A percentile compares a stretch with the other conserved stretches of the same genome.
Evolutionary conservation across 2,113 vertebrate species (phyloP).

Genomic region (Halichoeres trimaculatus): DNA sequence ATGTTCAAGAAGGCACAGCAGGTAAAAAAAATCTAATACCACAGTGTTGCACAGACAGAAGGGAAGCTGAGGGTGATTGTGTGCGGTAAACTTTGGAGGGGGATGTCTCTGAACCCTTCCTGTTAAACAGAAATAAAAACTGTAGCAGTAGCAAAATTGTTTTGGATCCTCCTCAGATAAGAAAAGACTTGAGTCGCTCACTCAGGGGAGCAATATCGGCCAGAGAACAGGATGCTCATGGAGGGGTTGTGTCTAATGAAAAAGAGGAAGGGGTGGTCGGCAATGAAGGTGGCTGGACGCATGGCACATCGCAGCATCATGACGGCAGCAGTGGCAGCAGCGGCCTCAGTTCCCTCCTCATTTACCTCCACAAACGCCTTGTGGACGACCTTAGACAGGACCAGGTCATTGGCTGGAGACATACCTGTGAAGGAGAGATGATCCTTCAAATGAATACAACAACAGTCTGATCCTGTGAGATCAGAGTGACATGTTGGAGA

Average conservation of each 20-base stretch:
- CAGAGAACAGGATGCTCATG: slow-evolving; percentile 85
- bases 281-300: slow-evolving; percentile 77
- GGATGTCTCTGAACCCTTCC: background rate
- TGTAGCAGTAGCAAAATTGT: no score
- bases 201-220: slow-evolving; percentile 85
- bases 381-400: slow-evolving; percentile 88
- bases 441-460: no score
- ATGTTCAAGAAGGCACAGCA: background rate
- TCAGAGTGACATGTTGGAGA: no score
- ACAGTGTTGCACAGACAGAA: background rate
- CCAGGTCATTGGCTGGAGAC: slow-evolving; percentile 82
- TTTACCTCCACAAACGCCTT: slow-evolving; percentile 91
- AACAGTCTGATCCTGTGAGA: background rate
- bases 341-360: slow-evolving; percentile 91
- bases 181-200: slow-evolving; percentile 5
- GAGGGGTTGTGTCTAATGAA: slow-evolving; percentile 87
- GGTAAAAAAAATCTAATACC: background rate
- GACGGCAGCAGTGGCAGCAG: slow-evolving; percentile 82
- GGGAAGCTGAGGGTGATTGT: background rate
- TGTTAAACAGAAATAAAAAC: no score
- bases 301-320: slow-evolving; percentile 73
- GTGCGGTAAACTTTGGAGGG: background rate
- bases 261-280: slow-evolving; percentile 93
- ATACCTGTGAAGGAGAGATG: slow-evolving; percentile 78
- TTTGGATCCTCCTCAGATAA: no score